Base-by-base conservation (phyloP, 2,797 vertebrate species). In the Coendou prehensilis region DNA sequence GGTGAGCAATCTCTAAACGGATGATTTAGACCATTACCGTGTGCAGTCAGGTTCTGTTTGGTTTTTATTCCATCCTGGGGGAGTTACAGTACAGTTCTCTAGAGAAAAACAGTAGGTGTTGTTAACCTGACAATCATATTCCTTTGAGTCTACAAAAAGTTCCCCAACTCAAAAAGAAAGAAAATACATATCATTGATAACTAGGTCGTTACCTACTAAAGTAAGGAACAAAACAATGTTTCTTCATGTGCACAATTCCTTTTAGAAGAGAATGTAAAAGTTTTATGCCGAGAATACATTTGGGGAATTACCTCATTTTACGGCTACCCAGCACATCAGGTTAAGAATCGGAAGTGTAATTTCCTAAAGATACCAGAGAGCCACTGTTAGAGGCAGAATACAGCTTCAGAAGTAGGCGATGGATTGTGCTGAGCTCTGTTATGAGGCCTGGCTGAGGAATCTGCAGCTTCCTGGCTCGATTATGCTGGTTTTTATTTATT, bases 1-100 rank as follows among this genome's bases (percentile, higher is more conserved):
- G 37, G 20, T 7, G 56, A 50, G 61, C 47, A 47, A 22, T 47
- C 45, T 63, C 41, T 33, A 22, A 33, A 9, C 9, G 30, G 23
- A 18, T 50, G 9, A 6, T 17, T 50, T n/a, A 30, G 41, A 9
- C 0, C 6, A 0, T 15, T 59, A 15, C 5, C 33, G 6, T n/a
- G 10, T 14, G 15, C 18, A 56, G 47, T 13, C 26, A 57, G 80
- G 54, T 84, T 41, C 33, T 17, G 45, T 54, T 18, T 14, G 26
- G 15, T 15, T 37, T 57, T 6, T 13, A 1, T 33, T 54, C 54
- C 2, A 2, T 23, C 26, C 75, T 10, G 0, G 15, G 78, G 45
- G 23, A n/a, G 59, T 9, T 15, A 33, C 11, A 3, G 0, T 17
- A 3, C 26, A 50, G 56, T 13, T 23, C 4, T 14, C 11, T 47